A percentile compares a stretch with the other conserved stretches of the same genome.
Evolutionary conservation across 2,113 vertebrate genomes (phyloP).

Genomic region (Pipra filicauda): DNA sequence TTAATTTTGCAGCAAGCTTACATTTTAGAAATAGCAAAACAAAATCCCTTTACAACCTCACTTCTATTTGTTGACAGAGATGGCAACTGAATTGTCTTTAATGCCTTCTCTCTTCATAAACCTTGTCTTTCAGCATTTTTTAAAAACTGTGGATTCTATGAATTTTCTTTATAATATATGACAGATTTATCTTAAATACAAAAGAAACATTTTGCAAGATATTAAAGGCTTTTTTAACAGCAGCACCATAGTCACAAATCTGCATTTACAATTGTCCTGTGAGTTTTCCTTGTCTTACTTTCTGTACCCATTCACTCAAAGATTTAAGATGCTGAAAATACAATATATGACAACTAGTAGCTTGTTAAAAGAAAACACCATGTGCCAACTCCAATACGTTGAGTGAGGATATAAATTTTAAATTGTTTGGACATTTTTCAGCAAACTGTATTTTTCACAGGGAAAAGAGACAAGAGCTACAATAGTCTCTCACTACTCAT

Average conservation of each 20-base stretch:
- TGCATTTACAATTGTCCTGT: not conserved
- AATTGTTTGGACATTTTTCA: not conserved
- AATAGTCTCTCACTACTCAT: not conserved
- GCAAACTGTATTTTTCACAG: not conserved
- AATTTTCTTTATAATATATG: not conserved
- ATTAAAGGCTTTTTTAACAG: not conserved
- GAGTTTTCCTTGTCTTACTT: not conserved
- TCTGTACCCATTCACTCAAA: not conserved
- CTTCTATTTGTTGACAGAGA: not conserved
- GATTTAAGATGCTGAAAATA: not conserved
- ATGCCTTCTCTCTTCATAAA: not conserved
- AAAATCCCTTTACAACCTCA: not conserved
- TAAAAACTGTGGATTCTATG: not conserved
- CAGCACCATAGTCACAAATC: not conserved
- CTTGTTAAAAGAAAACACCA: not conserved
- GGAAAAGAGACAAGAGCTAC: not conserved
- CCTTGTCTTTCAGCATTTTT: not conserved
- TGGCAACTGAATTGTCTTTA: not conserved
- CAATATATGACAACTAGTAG: not conserved
- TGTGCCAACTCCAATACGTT: not conserved
- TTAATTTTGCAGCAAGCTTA: not conserved
- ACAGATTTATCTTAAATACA: not conserved
- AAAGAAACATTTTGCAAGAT: not conserved
- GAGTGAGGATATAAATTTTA: not conserved
- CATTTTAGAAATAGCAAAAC: not conserved